phyloP scores from a whole-genome alignment of 92 coral and sea anemone genomes.

The Phymanthus crucifer region DNA sequence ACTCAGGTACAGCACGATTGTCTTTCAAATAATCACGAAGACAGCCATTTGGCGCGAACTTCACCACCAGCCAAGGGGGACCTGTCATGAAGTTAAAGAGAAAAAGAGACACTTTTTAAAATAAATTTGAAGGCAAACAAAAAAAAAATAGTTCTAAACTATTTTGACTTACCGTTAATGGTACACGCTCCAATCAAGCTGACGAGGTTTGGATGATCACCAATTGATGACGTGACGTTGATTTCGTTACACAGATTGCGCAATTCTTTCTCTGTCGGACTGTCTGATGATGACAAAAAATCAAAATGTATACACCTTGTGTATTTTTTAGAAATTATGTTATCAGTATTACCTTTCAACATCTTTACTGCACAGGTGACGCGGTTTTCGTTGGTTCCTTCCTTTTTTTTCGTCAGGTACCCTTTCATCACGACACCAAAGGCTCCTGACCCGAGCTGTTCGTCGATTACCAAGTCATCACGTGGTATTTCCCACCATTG shows the following conservation, averaged over 20 bases:
- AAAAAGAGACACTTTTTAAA: background rate
- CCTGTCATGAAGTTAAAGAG: too few relatives aligned
- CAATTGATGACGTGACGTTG: slow-evolving; percentile 12
- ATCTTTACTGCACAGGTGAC: slow-evolving; percentile 45
- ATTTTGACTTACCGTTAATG: background rate
- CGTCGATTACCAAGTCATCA: slow-evolving; percentile 23
- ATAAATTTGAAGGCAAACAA: background rate
- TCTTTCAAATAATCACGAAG: too few relatives aligned
- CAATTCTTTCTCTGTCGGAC: background rate
- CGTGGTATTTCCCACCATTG: slow-evolving; percentile 51
- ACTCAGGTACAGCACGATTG: background rate
- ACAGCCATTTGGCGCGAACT: background rate
- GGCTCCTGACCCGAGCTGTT: slow-evolving; percentile 41
- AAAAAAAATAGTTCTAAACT: background rate
- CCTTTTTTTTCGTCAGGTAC: background rate
- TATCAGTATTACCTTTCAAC: slow-evolving; percentile 49
- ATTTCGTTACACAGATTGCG: slow-evolving; percentile 11
- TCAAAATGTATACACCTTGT: too few relatives aligned
- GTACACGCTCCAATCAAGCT: slow-evolving; percentile 14
- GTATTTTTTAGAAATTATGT: too few relatives aligned
- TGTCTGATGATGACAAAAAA: background rate
- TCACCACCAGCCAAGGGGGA: background rate
- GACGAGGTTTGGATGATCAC: slow-evolving; percentile 12
- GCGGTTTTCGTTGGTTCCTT: background rate
- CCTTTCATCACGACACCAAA: slow-evolving; percentile 48